Evolutionary conservation across 2,888 invertebrate species (phyloP).

Genomic region (Monochamus alternatus): DNA sequence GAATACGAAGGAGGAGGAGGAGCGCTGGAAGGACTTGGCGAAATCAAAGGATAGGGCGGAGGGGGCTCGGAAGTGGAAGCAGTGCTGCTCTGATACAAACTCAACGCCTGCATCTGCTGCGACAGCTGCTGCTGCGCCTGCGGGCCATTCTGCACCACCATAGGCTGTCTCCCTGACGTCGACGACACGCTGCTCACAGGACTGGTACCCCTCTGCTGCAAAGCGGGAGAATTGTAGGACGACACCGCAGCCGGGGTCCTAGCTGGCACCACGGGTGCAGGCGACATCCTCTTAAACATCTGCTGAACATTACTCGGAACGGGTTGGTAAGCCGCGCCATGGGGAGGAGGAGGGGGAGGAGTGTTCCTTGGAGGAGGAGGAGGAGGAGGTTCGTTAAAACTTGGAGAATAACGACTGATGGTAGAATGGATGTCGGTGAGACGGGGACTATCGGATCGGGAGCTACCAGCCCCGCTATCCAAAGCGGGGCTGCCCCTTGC

Average conservation of each 20-base stretch:
- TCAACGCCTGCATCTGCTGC: slow-evolving; percentile 91
- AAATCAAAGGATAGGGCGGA: slow-evolving; percentile 74
- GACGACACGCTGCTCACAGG: slow-evolving; percentile 74
- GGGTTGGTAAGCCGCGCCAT: slow-evolving; percentile 74
- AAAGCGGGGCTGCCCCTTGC: slow-evolving; percentile 89
- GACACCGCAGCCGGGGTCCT: slow-evolving; percentile 79
- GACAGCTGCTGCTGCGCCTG: slow-evolving; percentile 86
- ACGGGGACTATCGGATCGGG: slow-evolving; percentile 91
- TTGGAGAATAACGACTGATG: slow-evolving; percentile 80
- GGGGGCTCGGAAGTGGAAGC: slow-evolving; percentile 77
- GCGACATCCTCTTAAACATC: slow-evolving; percentile 84
- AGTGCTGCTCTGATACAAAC: slow-evolving; percentile 80
- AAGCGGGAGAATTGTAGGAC: slow-evolving; percentile 60
- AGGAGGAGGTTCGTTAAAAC: slow-evolving; percentile 73
- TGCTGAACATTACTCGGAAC: slow-evolving; percentile 81
- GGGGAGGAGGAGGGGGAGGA: slow-evolving; percentile 81
- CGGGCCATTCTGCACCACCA: slow-evolving; percentile 78
- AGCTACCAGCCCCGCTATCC: slow-evolving; percentile 91
- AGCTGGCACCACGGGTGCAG: slow-evolving; percentile 78
- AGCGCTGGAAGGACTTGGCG: slow-evolving; percentile 74
- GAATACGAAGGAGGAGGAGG: slow-evolving; percentile 90
- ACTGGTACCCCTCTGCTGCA: slow-evolving; percentile 73
- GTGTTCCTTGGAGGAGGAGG: slow-evolving; percentile 73
- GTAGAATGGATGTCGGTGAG: slow-evolving; percentile 76
- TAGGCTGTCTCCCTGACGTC: slow-evolving; percentile 75